These are phyloP conservation scores for Daktulosphaira vitifoliae DNA, from an alignment of 1,140 invertebrate genomes.

Conservation along the genomic window DNA sequence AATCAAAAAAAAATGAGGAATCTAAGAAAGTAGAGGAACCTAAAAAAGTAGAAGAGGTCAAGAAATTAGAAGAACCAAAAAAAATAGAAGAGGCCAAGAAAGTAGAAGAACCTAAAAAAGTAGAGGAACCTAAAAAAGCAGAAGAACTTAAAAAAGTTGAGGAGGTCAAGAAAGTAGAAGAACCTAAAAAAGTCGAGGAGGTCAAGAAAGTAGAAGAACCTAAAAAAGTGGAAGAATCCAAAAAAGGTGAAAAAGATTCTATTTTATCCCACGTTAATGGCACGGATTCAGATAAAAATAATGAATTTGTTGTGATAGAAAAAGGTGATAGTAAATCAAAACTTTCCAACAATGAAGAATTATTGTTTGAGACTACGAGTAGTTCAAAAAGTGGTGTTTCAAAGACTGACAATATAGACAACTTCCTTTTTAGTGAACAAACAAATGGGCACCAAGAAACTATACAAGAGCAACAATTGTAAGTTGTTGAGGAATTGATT, in stretches of 20 bases:
- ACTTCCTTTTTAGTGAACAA: neutral
- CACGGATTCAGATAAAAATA: no score
- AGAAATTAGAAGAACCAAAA: neutral
- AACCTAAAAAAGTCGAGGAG: neutral
- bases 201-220: neutral
- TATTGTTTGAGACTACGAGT: no score
- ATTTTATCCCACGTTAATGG: no score
- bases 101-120: neutral
- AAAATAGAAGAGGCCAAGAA: neutral
- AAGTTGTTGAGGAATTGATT: constrained; percentile 13
- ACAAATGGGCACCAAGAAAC: neutral
- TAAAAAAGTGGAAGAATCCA: neutral
- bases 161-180: neutral
- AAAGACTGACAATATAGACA: neutral
- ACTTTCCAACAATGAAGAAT: no score
- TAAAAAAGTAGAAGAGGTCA: neutral
- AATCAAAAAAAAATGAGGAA: no score
- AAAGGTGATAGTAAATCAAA: no score
- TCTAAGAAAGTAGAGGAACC: no score
- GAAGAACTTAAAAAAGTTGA: neutral
- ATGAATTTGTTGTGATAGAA: no score
- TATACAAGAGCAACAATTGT: constrained; percentile 27
- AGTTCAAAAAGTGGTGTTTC: no score
- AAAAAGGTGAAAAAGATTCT: neutral
- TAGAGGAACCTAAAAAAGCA: neutral